Conservation (phyloP, 2,113 vertebrate genomes). For the Athene noctua region DNA sequence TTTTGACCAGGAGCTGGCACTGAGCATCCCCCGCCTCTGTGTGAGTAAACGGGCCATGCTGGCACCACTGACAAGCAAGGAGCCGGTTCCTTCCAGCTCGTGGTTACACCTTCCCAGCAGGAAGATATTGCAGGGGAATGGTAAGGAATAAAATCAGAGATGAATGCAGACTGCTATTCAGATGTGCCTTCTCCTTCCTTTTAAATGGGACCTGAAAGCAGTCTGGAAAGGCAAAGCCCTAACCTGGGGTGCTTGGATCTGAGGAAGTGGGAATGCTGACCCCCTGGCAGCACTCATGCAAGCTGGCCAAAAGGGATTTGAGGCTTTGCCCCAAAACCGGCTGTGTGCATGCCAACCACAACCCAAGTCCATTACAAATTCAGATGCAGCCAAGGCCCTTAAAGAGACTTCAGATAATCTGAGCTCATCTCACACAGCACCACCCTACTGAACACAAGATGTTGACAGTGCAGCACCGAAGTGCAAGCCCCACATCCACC, state of each 20-base stretch:
- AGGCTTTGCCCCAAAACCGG: neutral
- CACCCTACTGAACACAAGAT: neutral
- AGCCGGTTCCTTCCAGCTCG: neutral
- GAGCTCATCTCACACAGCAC: neutral
- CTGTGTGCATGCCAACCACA: neutral
- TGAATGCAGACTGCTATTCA: neutral
- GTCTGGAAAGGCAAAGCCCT: neutral
- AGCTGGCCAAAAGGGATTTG: neutral
- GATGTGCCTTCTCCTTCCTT: neutral
- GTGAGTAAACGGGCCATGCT: neutral
- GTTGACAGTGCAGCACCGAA: accelerated
- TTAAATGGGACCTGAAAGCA: neutral
- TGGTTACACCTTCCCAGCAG: neutral
- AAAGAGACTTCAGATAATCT: constrained; percentile 13
- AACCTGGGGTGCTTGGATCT: neutral
- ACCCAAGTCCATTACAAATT: neutral
- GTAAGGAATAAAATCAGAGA: neutral
- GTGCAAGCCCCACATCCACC: neutral
- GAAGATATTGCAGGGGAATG: neutral
- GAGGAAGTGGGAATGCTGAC: neutral
- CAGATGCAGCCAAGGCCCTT: neutral
- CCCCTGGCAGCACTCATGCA: neutral
- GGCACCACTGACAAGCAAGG: neutral
- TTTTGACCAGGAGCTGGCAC: constrained; percentile 40
- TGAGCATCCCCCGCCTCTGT: neutral